Conservation (phyloP, 1,140 invertebrate genomes). For the Eupristina koningsbergeri region DNA sequence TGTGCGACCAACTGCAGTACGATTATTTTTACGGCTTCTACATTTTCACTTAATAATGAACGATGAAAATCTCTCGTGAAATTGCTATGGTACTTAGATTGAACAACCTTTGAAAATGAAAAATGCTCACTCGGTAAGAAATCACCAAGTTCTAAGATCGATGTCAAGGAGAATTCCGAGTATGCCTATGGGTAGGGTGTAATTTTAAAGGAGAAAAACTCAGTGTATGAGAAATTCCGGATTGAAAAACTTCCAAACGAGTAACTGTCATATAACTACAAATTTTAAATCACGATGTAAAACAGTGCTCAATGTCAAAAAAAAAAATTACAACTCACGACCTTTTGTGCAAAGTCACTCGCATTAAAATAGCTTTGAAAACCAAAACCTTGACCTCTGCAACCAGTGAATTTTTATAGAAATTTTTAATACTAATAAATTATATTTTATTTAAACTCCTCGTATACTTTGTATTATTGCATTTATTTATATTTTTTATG, state of each 20-base stretch:
- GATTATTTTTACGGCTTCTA: background rate
- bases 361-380: background rate
- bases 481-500: background rate
- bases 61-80: background rate
- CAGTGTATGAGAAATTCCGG: background rate
- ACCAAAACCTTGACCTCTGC: background rate
- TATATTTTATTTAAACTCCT: background rate
- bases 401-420: background rate
- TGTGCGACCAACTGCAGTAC: background rate
- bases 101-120: constrained; percentile 13
- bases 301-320: background rate
- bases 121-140: background rate
- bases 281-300: background rate
- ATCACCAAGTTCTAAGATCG: background rate
- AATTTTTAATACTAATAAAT: background rate
- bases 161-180: background rate
- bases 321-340: background rate
- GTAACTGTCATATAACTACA: background rate
- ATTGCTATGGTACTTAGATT: constrained; percentile 5
- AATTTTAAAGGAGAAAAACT: background rate
- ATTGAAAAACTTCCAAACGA: constrained; percentile 3
- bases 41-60: constrained; percentile 1
- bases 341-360: background rate
- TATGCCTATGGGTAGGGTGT: background rate
- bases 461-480: background rate